Percentiles rank a stretch among this genome's conserved stretches.
Evolutionary conservation across 2,888 invertebrate genomes (phyloP).

Genomic region (Cheilosia variabilis): DNA sequence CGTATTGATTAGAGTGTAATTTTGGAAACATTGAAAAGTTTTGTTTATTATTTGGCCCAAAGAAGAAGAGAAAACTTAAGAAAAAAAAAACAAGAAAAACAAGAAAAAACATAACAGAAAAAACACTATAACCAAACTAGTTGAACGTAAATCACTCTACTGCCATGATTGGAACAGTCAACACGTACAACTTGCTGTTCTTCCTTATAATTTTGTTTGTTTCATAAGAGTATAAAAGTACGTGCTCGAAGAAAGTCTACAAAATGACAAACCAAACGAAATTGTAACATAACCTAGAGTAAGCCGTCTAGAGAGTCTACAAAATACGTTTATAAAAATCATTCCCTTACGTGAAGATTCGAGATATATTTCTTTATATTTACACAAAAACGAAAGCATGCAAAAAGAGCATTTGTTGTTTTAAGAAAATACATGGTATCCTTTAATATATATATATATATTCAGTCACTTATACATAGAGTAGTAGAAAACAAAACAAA

Average conservation of each 20-base stretch:
- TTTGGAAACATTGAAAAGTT: background rate
- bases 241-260: background rate
- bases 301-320: background rate
- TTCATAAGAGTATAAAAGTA: constrained; percentile 3
- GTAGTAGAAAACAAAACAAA: background rate
- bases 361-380: constrained; percentile 53
- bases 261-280: background rate
- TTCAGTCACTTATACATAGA: background rate
- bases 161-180: background rate
- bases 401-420: constrained; percentile 44
- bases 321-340: constrained; percentile 37
- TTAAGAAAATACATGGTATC: background rate
- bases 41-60: background rate
- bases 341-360: constrained; percentile 59
- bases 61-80: background rate
- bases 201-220: constrained; percentile 1
- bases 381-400: constrained; percentile 55
- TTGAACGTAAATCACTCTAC: background rate
- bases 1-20: constrained; percentile 32
- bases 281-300: background rate
- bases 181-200: background rate
- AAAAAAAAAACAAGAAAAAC: background rate
- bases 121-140: background rate
- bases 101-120: background rate
- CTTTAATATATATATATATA: background rate